phyloP scores from a whole-genome alignment of 2,888 invertebrate genomes.

The Tenthredo mesomela region DNA sequence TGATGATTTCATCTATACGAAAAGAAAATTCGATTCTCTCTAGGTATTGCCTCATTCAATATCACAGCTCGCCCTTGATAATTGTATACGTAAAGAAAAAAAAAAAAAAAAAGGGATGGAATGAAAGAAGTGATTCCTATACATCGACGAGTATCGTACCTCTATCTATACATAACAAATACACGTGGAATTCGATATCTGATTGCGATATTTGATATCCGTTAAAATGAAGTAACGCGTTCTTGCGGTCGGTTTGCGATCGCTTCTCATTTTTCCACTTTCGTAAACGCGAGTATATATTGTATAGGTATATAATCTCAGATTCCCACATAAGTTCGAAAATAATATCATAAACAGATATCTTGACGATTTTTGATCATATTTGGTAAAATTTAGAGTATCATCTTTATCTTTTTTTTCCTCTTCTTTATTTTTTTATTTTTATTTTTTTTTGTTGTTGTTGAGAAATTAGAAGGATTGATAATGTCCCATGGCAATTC shows the following conservation, averaged over 20 bases:
- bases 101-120: neutral
- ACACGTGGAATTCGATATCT: conserved; percentile 16
- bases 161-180: neutral
- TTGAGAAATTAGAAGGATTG: conserved; percentile 19
- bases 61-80: neutral
- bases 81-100: neutral
- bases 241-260: conserved; percentile 12
- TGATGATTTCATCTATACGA: neutral
- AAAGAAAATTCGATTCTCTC: neutral
- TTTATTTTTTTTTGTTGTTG: neutral
- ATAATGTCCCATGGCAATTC: conserved; percentile 47
- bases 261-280: neutral
- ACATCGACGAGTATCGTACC: neutral
- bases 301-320: neutral
- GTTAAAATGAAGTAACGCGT: conserved; percentile 12
- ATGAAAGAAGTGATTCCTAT: neutral
- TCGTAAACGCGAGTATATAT: neutral
- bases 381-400: neutral
- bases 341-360: neutral
- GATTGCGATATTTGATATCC: conserved; percentile 6
- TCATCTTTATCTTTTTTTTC: neutral
- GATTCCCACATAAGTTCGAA: neutral
- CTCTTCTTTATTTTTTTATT: neutral
- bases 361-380: neutral
- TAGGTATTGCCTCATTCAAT: neutral